Evolutionary conservation across 2,113 vertebrate genomes (phyloP).

Genomic region (Gobius niger): DNA sequence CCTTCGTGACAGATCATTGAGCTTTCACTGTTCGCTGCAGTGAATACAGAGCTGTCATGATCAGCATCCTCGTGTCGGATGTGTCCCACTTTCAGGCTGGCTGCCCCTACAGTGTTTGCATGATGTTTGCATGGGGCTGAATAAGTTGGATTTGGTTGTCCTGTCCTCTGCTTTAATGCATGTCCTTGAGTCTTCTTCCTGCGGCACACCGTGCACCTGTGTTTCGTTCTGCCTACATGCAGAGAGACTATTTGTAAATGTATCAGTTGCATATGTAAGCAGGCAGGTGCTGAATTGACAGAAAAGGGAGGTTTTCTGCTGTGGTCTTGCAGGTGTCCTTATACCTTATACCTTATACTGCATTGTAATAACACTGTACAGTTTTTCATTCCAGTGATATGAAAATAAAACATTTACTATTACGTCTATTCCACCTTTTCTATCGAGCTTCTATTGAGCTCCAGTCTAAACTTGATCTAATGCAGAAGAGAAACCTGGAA

Average conservation of each 20-base stretch:
- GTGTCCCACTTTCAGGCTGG: neutral
- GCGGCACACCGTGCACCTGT: conserved; percentile 2
- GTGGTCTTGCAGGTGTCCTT: neutral
- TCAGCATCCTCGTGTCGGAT: neutral
- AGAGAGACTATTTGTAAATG: neutral
- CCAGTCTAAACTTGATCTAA: neutral
- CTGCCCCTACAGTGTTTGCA: neutral
- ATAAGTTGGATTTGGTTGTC: neutral
- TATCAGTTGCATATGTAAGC: neutral
- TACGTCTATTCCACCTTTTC: neutral
- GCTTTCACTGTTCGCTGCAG: conserved; percentile 7
- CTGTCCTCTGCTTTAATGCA: neutral
- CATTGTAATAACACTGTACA: neutral
- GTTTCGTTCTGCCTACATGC: conserved; percentile 1
- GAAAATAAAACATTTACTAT: neutral
- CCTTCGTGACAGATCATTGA: neutral
- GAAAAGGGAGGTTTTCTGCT: neutral
- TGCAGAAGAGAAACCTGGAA: conserved; percentile 49
- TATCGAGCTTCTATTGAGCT: too few species aligned
- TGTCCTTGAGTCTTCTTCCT: conserved; percentile 1
- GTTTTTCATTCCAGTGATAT: neutral
- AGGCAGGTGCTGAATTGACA: neutral
- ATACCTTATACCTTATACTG: neutral
- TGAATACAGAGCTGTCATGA: conserved; percentile 24
- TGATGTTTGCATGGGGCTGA: conserved; percentile 16